phyloP scores from a whole-genome alignment of 2,113 vertebrate genomes.

The Naja naja region DNA sequence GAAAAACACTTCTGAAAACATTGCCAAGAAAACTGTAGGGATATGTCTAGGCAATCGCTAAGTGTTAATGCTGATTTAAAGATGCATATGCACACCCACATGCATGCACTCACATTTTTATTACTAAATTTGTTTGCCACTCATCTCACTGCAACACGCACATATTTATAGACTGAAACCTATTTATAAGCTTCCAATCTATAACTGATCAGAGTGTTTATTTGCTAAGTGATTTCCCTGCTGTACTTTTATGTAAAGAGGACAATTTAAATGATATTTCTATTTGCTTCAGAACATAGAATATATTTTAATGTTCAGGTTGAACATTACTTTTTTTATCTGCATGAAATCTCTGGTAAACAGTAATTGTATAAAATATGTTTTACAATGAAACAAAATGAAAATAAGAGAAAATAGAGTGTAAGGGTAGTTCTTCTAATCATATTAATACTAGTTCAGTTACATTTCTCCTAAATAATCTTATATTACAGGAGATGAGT shows the following conservation, averaged over 20 bases:
- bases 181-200: not conserved
- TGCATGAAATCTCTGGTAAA: slow-evolving; percentile 71
- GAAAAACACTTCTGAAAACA: not conserved
- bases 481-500: slow-evolving; percentile 29
- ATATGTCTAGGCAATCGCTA: not conserved
- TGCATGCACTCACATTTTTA: not conserved
- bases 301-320: slow-evolving; percentile 65
- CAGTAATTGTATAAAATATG: slow-evolving; percentile 74
- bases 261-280: slow-evolving; percentile 72
- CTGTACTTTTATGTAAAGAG: slow-evolving; percentile 66
- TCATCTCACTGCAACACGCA: not conserved
- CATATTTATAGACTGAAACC: not conserved
- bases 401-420: slow-evolving; percentile 66
- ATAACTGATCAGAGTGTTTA: slow-evolving; percentile 3
- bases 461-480: slow-evolving; percentile 41
- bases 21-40: not conserved
- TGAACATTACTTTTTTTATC: slow-evolving; percentile 65
- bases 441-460: slow-evolving; percentile 63
- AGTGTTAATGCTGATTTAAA: not conserved
- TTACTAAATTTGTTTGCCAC: not conserved
- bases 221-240: slow-evolving; percentile 42
- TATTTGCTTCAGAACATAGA: slow-evolving; percentile 69
- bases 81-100: not conserved
- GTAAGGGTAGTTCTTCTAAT: slow-evolving; percentile 68
- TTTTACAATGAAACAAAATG: slow-evolving; percentile 69